A percentile compares a stretch with the other conserved stretches of the same genome.
Evolutionary conservation across 92 coral and sea anemone genomes (phyloP).

Genomic region (Pocillopora meandrina): DNA sequence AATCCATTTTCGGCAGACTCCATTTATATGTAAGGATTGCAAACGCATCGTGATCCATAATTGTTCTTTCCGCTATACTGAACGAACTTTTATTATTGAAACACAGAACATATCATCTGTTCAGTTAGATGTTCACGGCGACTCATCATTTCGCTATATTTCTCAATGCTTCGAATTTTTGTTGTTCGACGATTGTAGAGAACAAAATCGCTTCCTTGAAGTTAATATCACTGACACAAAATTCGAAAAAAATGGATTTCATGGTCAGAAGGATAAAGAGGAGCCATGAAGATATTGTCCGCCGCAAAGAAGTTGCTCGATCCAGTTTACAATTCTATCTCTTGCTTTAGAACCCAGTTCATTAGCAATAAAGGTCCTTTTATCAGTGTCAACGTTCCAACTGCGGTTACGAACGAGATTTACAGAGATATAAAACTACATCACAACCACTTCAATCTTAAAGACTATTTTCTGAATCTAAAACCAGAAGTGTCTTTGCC

Average conservation of each 20-base stretch:
- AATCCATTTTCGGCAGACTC: constrained; percentile 7
- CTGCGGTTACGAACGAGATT: neutral
- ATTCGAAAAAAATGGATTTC: neutral
- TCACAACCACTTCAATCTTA: neutral
- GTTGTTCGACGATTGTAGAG: neutral
- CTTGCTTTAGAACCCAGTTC: neutral
- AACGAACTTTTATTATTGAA: neutral
- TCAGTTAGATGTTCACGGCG: neutral
- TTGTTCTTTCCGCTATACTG: no score
- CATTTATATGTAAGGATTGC: constrained; percentile 2
- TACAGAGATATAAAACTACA: neutral
- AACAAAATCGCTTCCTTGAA: neutral
- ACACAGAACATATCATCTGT: neutral
- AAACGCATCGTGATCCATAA: no score
- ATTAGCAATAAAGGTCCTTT: neutral
- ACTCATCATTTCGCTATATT: no score
- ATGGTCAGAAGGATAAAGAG: neutral
- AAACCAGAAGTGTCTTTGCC: neutral
- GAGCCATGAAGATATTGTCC: neutral
- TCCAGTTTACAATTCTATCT: neutral
- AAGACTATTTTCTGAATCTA: no score
- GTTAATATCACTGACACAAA: neutral
- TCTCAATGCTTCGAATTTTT: constrained; percentile 1
- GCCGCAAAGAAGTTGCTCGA: neutral
- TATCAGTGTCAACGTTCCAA: neutral